Conservation (phyloP, 2,113 vertebrate genomes). For the Pterophyllum scalare region DNA sequence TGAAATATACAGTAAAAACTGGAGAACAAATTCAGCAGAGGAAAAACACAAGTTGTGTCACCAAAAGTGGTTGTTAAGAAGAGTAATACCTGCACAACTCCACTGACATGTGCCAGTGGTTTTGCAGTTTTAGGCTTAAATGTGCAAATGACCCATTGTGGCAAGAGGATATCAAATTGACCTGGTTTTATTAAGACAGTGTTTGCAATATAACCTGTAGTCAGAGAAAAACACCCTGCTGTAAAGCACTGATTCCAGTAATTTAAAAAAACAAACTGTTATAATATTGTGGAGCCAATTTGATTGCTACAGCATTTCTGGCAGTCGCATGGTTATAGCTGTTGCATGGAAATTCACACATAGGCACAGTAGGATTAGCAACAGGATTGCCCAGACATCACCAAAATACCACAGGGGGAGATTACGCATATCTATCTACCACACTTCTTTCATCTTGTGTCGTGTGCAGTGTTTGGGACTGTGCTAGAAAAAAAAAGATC, state of each 20-base stretch:
- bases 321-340: slow-evolving; percentile 21
- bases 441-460: slow-evolving; percentile 50
- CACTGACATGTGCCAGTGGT: slow-evolving; percentile 29
- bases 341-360: slow-evolving; percentile 52
- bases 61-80: neutral
- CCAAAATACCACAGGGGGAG: slow-evolving; percentile 57
- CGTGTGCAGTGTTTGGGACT: slow-evolving; percentile 17
- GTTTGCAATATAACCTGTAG: neutral
- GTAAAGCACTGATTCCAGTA: slow-evolving; percentile 4
- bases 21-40: neutral
- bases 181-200: neutral
- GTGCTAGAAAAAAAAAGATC: neutral
- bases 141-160: neutral
- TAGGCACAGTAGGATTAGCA: slow-evolving; percentile 58
- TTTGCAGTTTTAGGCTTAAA: neutral
- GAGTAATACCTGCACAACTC: neutral
- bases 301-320: slow-evolving; percentile 38
- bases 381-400: slow-evolving; percentile 54
- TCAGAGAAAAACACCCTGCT: neutral
- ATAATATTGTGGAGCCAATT: slow-evolving; percentile 27
- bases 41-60: neutral
- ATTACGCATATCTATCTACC: slow-evolving; percentile 50
- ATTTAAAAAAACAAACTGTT: slow-evolving; percentile 4
- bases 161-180: neutral
- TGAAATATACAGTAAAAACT: slow-evolving; percentile 12